Evolutionary conservation across 2,113 vertebrate species (phyloP).

Genomic region (Phasianus colchicus): DNA sequence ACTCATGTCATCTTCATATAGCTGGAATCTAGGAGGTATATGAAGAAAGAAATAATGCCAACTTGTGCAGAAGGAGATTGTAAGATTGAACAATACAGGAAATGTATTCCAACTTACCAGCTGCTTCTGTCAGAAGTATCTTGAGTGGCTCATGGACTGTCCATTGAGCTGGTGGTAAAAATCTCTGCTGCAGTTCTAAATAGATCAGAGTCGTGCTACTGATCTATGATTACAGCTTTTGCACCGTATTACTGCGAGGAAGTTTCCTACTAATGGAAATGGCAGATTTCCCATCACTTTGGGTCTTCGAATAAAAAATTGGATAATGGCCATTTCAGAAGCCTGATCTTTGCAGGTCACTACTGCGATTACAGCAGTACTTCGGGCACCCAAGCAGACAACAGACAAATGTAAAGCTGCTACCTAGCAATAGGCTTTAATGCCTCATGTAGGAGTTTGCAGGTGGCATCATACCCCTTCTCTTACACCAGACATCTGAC

Average conservation of each 20-base stretch:
- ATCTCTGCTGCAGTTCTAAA: background rate
- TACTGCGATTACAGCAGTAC: background rate
- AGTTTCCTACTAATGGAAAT: background rate
- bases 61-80: background rate
- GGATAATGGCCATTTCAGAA: background rate
- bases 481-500: background rate
- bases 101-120: background rate
- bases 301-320: background rate
- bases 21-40: background rate
- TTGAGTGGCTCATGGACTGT: background rate
- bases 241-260: background rate
- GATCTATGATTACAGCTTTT: background rate
- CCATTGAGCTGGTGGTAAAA: background rate
- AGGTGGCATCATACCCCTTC: background rate
- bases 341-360: background rate
- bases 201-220: background rate
- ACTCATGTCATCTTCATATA: background rate
- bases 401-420: background rate
- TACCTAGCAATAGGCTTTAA: background rate
- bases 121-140: background rate
- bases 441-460: background rate
- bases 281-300: background rate
- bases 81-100: background rate
- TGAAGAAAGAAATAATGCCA: background rate
- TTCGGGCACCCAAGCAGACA: background rate